Percentiles rank a stretch among this genome's conserved stretches.
These are phyloP conservation scores for Euplexia lucipara DNA, from an alignment of 2,888 invertebrate genomes.

Conservation along the genomic window DNA sequence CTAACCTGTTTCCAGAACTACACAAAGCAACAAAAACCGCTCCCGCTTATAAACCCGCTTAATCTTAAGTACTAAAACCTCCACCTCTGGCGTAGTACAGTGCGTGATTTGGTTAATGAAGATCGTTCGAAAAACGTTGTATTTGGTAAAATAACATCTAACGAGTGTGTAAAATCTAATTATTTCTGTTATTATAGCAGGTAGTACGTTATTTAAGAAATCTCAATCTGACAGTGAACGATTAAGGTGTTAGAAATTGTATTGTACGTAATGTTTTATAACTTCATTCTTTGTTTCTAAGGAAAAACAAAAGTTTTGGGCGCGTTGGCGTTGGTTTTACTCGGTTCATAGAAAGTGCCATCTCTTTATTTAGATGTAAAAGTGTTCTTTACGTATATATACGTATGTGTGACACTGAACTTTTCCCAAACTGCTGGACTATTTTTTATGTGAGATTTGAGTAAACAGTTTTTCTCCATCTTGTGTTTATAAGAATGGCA, in stretches of 20 bases:
- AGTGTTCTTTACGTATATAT: too few relatives aligned
- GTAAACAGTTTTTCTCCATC: too few relatives aligned
- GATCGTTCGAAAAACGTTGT: conserved; percentile 78
- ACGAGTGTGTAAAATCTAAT: conserved; percentile 74
- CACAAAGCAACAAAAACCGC: conserved; percentile 16
- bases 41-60: conserved; percentile 36
- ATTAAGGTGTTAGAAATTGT: conserved; percentile 63
- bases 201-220: conserved; percentile 54
- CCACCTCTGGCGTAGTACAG: conserved; percentile 52
- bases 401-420: too few relatives aligned
- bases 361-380: too few relatives aligned
- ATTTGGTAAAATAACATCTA: conserved; percentile 77
- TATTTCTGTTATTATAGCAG: conserved; percentile 71
- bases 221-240: conserved; percentile 63
- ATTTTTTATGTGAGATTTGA: too few relatives aligned
- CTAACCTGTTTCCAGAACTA: background rate
- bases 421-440: too few relatives aligned
- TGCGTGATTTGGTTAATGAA: conserved; percentile 80
- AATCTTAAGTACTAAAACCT: conserved; percentile 10
- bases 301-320: background rate
- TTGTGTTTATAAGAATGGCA: too few relatives aligned
- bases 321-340: background rate
- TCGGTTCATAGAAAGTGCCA: background rate
- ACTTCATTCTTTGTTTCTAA: conserved; percentile 24
- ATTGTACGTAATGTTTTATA: conserved; percentile 33